phyloP scores from a whole-genome alignment of 2,797 vertebrate species.

The Acropternis orthonyx region DNA sequence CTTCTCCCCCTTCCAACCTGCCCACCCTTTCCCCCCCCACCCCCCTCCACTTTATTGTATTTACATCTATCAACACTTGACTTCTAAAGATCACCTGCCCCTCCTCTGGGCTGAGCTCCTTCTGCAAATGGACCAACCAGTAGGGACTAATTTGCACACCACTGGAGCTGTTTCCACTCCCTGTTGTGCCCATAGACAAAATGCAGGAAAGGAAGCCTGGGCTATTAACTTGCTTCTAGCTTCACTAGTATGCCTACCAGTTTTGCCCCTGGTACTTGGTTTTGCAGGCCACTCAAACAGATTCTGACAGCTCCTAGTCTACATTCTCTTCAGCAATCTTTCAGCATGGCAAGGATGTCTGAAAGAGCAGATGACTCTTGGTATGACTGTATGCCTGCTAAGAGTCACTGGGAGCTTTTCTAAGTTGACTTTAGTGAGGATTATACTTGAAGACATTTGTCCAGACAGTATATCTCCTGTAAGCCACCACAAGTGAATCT shows the following conservation, averaged over 20 bases:
- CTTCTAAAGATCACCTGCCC: background rate
- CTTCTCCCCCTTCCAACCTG: accelerated
- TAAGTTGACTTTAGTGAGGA: background rate
- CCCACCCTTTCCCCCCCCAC: accelerated
- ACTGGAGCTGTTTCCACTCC: background rate
- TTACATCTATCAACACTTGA: background rate
- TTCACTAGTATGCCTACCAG: background rate
- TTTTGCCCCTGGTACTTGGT: background rate
- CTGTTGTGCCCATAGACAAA: background rate
- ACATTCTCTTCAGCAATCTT: background rate
- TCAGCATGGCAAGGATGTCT: background rate
- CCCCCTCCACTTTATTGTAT: background rate
- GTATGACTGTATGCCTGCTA: background rate
- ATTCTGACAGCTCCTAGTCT: background rate
- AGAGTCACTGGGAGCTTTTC: background rate
- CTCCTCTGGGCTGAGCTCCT: background rate
- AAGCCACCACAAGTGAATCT: background rate
- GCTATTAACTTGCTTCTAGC: background rate
- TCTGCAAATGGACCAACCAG: background rate
- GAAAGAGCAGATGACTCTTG: background rate
- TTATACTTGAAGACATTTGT: background rate
- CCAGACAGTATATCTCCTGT: background rate
- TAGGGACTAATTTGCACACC: accelerated
- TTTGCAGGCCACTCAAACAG: background rate
- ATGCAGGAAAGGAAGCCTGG: background rate